These are phyloP conservation scores for Tychaedon coryphoeus DNA, from an alignment of 2,113 vertebrate genomes.

Conservation along the genomic window DNA sequence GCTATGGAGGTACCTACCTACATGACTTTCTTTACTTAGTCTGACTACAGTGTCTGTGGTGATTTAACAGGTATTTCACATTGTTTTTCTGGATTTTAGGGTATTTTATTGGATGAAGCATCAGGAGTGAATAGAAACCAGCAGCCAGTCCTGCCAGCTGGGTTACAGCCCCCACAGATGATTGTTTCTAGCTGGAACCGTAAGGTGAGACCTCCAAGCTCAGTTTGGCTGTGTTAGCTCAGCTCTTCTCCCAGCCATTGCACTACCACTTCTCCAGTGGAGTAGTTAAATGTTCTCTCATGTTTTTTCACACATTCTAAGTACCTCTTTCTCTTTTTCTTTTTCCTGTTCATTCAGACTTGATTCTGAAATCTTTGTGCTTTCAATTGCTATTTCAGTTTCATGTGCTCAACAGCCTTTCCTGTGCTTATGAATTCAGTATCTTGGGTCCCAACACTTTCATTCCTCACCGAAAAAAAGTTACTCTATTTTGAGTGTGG, in stretches of 20 bases:
- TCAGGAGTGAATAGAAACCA: constrained; percentile 88
- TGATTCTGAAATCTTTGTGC: background rate
- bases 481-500: background rate
- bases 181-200: constrained; percentile 98
- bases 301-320: accelerated
- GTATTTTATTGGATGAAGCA: constrained; percentile 92
- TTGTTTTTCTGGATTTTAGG: constrained; percentile 69
- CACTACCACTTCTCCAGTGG: background rate
- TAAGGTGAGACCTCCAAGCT: constrained; percentile 75
- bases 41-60: background rate
- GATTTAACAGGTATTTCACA: background rate
- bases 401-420: background rate
- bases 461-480: background rate
- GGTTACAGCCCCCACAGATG: constrained; percentile 88
- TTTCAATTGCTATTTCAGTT: background rate
- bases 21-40: background rate
- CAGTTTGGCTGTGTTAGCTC: background rate
- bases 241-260: background rate
- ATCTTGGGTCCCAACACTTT: background rate
- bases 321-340: background rate
- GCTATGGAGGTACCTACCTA: background rate
- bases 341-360: background rate
- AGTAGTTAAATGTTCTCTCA: background rate
- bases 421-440: background rate
- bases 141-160: constrained; percentile 89